Evolutionary conservation across 2,888 invertebrate genomes (phyloP).

Genomic region (Callimorpha dominula): DNA sequence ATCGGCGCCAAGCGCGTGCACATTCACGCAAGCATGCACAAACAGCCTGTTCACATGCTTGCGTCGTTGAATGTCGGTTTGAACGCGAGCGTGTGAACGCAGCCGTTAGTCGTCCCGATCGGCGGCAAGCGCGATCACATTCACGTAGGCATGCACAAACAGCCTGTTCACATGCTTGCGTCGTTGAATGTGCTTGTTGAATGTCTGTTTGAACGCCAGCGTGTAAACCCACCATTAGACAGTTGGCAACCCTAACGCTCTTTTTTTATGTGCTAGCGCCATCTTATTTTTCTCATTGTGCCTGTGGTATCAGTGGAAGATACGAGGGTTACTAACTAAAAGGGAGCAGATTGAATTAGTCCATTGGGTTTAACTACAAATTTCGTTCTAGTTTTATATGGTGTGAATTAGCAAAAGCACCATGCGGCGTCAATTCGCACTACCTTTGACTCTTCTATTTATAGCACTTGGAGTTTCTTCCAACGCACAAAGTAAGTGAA

Average conservation of each 20-base stretch:
- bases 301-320: slow-evolving; percentile 2
- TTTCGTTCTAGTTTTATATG: slow-evolving; percentile 16
- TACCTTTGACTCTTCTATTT: slow-evolving; percentile 70
- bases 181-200: too few species aligned
- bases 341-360: neutral
- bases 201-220: too few species aligned
- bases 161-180: too few species aligned
- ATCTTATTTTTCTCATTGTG: slow-evolving; percentile 22
- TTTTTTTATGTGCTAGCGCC: slow-evolving; percentile 1
- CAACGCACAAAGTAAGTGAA: slow-evolving; percentile 72
- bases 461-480: slow-evolving; percentile 67
- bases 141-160: too few species aligned
- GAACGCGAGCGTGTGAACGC: too few species aligned
- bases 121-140: too few species aligned
- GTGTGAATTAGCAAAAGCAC: slow-evolving; percentile 28
- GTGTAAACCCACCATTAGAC: too few species aligned
- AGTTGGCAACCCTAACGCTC: neutral
- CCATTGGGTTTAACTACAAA: neutral
- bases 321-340: neutral
- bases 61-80: too few species aligned
- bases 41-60: too few species aligned
- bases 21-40: too few species aligned
- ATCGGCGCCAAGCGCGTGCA: too few species aligned
- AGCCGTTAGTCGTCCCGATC: too few species aligned
- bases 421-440: slow-evolving; percentile 49